Evolutionary conservation across 2,113 vertebrate genomes (phyloP).

Genomic region (Solea solea): DNA sequence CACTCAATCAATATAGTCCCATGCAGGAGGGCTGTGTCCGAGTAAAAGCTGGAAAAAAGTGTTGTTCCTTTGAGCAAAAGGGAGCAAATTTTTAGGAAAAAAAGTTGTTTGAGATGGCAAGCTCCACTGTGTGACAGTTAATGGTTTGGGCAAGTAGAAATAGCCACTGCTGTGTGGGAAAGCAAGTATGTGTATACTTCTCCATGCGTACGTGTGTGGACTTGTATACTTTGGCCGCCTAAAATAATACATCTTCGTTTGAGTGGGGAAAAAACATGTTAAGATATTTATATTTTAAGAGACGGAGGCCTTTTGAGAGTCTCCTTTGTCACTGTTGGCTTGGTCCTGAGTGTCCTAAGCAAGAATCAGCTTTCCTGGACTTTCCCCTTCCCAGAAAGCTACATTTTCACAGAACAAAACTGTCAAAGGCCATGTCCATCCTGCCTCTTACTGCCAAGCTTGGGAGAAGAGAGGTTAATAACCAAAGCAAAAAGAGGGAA

Average conservation of each 20-base stretch:
- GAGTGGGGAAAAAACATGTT: constrained; percentile 50
- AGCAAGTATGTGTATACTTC: constrained; percentile 30
- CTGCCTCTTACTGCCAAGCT: constrained; percentile 22
- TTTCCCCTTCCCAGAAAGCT: constrained; percentile 72
- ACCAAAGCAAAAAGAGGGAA: constrained; percentile 7
- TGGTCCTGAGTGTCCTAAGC: constrained; percentile 56
- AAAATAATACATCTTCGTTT: constrained; percentile 51
- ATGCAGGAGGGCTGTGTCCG: constrained; percentile 33
- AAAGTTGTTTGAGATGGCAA: constrained; percentile 57
- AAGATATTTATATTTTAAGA: constrained; percentile 71
- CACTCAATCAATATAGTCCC: constrained; percentile 43
- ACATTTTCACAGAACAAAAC: constrained; percentile 46
- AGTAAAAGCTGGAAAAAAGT: constrained; percentile 28
- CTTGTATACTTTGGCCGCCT: constrained; percentile 74
- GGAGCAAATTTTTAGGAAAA: constrained; percentile 23
- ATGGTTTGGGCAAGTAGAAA: constrained; percentile 56
- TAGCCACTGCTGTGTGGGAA: constrained; percentile 71
- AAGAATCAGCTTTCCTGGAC: constrained; percentile 63
- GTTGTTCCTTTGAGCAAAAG: constrained; percentile 32
- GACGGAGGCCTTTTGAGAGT: constrained; percentile 68
- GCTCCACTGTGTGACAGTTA: constrained; percentile 56
- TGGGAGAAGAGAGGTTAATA: constrained; percentile 16
- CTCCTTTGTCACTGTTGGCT: constrained; percentile 78
- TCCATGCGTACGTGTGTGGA: constrained; percentile 54
- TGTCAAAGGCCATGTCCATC: constrained; percentile 37